phyloP scores from a whole-genome alignment of 2,797 vertebrate genomes.

The Spea hammondii region DNA sequence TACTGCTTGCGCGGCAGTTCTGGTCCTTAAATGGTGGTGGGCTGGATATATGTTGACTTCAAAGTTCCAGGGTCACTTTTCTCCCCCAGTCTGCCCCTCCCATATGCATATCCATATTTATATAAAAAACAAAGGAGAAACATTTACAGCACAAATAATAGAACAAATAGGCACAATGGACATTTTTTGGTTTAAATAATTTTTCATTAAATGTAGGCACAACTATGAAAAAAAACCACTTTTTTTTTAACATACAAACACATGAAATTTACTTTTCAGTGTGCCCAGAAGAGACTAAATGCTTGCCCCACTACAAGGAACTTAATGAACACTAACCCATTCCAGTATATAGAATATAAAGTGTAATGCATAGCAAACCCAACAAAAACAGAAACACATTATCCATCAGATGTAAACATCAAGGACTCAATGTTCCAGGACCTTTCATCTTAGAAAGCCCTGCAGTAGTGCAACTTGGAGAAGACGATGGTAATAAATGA shows the following conservation, averaged over 20 bases:
- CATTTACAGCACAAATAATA: neutral
- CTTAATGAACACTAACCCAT: slow-evolving; percentile 5
- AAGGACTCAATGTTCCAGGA: slow-evolving; percentile 16
- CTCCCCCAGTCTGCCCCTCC: no score
- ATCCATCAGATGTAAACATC: slow-evolving; percentile 36
- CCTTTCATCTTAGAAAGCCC: slow-evolving; percentile 27
- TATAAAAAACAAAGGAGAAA: neutral
- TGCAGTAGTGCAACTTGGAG: slow-evolving; percentile 12
- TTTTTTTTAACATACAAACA: no score
- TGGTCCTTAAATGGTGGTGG: no score
- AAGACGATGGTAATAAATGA: slow-evolving; percentile 15
- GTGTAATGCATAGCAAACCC: slow-evolving; percentile 18
- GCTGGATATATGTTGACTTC: no score
- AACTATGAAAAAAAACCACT: no score
- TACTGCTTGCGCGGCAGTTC: no score
- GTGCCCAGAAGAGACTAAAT: no score
- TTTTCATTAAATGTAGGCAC: no score
- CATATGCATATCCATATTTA: no score
- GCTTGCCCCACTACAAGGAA: neutral
- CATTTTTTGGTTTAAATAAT: neutral
- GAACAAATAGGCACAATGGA: neutral
- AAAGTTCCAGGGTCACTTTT: no score
- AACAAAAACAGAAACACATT: slow-evolving; percentile 18
- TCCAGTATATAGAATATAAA: slow-evolving; percentile 20
- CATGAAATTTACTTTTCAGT: no score